Conservation (phyloP, 2,888 invertebrate genomes). For the Campoplex nolae region DNA sequence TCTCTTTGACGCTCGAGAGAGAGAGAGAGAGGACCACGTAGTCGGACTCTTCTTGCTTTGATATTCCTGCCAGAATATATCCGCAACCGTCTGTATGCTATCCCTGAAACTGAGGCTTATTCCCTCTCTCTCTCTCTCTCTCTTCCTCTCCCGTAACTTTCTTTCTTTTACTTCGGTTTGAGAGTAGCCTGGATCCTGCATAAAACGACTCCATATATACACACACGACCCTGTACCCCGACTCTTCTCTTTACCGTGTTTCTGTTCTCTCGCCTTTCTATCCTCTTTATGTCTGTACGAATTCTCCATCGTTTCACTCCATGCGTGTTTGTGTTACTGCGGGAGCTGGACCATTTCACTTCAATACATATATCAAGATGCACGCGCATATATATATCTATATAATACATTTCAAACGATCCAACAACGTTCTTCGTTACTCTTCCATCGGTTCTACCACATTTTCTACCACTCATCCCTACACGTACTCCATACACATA, state of each 20-base stretch:
- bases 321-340: conserved; percentile 15
- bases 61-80: conserved; percentile 83
- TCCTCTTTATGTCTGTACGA: conserved; percentile 52
- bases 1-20: conserved; percentile 61
- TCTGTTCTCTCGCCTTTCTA: conserved; percentile 43
- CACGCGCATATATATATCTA: not conserved
- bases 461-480: conserved; percentile 61
- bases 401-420: conserved; percentile 1
- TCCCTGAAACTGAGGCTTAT: conserved; percentile 23
- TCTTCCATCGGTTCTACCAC: conserved; percentile 49
- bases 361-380: conserved; percentile 3
- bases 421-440: conserved; percentile 47
- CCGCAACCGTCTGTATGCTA: conserved; percentile 61
- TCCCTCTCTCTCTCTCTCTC: conserved; percentile 6
- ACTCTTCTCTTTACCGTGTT: conserved; percentile 38
- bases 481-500: not conserved
- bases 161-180: conserved; percentile 31
- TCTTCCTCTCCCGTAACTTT: conserved; percentile 49
- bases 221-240: conserved; percentile 19
- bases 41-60: conserved; percentile 77
- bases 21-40: conserved; percentile 27
- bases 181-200: conserved; percentile 49
- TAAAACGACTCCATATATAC: conserved; percentile 30
- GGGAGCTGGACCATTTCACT: conserved; percentile 51
- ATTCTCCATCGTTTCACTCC: conserved; percentile 54